A percentile compares a stretch with the other conserved stretches of the same genome.
Conservation (phyloP, 2,888 invertebrate species). For the Slavum lentiscoides region DNA sequence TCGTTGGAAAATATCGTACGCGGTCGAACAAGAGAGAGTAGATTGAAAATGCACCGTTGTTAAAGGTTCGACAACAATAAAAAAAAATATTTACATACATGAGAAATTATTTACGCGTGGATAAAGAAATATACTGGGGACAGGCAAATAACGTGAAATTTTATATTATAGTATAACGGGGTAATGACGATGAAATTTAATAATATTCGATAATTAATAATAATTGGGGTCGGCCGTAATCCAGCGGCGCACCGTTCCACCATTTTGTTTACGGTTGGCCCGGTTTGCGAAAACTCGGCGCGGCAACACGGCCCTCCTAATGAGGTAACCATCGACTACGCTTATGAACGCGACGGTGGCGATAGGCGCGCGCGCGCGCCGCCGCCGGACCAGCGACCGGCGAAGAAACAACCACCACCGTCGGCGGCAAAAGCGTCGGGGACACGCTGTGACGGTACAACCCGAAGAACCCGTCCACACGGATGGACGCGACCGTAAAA, state of each 20-base stretch:
- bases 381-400: neutral
- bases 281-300: conserved; percentile 30
- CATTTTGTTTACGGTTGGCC: conserved; percentile 49
- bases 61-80: no score
- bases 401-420: neutral
- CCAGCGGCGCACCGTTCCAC: conserved; percentile 20
- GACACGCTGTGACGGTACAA: no score
- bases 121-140: neutral
- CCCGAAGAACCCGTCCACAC: neutral
- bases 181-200: neutral
- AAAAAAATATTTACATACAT: no score
- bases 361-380: conserved; percentile 12
- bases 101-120: neutral
- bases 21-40: no score
- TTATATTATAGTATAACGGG: neutral
- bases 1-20: no score
- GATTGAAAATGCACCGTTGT: no score
- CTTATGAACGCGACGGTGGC: conserved; percentile 55
- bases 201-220: neutral
- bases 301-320: conserved; percentile 30
- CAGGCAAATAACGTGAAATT: neutral
- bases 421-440: neutral
- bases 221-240: neutral
- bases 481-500: conserved; percentile 58
- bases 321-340: conserved; percentile 28